Evolutionary conservation across 2,797 vertebrate genomes (phyloP), one percentile per base, ranked within the genome.

Genomic region (Gobio occitaniae): DNA sequence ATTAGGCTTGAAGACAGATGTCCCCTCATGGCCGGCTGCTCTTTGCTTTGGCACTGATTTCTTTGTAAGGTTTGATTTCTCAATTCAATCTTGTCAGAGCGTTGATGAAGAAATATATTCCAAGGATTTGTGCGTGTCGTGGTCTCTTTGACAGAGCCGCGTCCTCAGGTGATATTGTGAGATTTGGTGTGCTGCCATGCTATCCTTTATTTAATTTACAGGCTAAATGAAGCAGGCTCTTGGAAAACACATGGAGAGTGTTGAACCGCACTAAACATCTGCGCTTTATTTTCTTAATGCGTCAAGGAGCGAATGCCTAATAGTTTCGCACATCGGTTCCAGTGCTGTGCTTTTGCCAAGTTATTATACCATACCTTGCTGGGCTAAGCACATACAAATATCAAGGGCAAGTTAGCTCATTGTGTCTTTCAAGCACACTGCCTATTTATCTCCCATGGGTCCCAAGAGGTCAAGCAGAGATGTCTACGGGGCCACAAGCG

Each of bases 401-500:
- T 85, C 75, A 79, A 87, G 83, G 84, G 54, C 82, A 82, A 82
- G 78, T 47, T 82, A 82, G 80, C 78, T 78, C 61, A 56, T 86
- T 72, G 70, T 74, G 29, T 52, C 84, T 77, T 76, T 38, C 77
- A 84, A 38, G 77, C 50, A 44, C 29, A 54, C 69, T 25, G 78
- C 71, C 75, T 52, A 56, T 85, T 82, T 72, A 82, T 80, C 65
- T 87, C 84, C 36, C 84, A 80, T 29, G 21, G 52, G 72, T 70
- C 75, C 71, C 21, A 25, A 90, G 89, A 50, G 75, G 78, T 90
- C 92, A 91, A 93, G 92, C 68, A 11, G 86, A 89, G 61, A 85
- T 59, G 87, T 52, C 19, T 83, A 56, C 90, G 92, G 88, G 86
- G 32, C 69, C 29, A 56, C 71, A 82, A 71, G 54, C 86, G 32